Evolutionary conservation across 2,797 vertebrate genomes (phyloP), one percentile per base, ranked within the genome.

Genomic region (Tinamus major): DNA sequence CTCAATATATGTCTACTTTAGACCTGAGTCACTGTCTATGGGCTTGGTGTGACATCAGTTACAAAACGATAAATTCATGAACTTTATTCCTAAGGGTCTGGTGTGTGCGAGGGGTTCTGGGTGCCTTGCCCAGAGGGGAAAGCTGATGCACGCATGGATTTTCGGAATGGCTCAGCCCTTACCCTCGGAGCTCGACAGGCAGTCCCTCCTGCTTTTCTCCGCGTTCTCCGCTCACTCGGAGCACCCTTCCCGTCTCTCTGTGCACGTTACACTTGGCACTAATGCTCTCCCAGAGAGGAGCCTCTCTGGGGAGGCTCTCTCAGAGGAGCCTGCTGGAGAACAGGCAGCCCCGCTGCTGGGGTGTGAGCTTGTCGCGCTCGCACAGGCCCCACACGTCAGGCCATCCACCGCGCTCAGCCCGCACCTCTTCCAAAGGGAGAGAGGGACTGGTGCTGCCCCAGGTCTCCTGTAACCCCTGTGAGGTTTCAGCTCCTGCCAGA

Each of bases 331-430:
- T 1, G 9, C 14, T 29, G 41, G 65, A 85, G 33, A 69, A 51
- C 24, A 84, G 44, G 72, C 89, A 82, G 68, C 53, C 42, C 31
- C 58, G 53, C 42, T 0, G 0, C 8, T 2, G 48, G 41, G 33
- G 4, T 37, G 35, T n/a, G 44, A 49, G n/a, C 29, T 79, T 5
- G 4, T 62, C 29, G 48, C 41, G 33, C 72, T 58, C 55, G 48
- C 16, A 0, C 1, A 0, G 3, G 29, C n/a, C 42, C 71, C n/a
- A 18, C 18, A 35, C 1, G 0, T 51, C 59, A 87, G 41, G 35
- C 17, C 1, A 2, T 0, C 0, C 39, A 39, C 61, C 37, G 13
- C 37, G 1, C 18, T 55, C 58, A 64, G 67, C 48, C 29, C 4
- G 0, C 12, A 14, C 0, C 0, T 35, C 27, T 76, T 68, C 55